Evolutionary conservation across 2,888 invertebrate genomes (phyloP), one percentile per base, ranked within the genome.

Genomic region (Drosophila lutescens): DNA sequence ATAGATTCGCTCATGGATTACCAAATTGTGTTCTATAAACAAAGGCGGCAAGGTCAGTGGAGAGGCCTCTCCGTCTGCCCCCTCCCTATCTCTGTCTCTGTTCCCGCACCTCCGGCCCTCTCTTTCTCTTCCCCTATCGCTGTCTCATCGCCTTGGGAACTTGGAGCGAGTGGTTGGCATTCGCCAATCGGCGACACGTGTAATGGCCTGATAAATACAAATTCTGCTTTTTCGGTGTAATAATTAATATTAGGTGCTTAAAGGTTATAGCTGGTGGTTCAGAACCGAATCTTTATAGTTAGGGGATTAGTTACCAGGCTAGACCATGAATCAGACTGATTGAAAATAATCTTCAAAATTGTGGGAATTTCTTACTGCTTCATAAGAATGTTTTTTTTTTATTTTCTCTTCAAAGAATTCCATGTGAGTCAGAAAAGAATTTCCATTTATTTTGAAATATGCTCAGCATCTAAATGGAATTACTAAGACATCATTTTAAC

Each of bases 181-280:
- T 63, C 69, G 76, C 63, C 80, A 82, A 84, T 86, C 86, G 77
- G 56, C 69, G 75, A 83, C 84, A 84, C 84, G 84, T 86, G 86
- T 81, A 80, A 73, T 47, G 50, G 58, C 47, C 76, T 79, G 76
- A 75, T 73, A 80, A 74, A 72, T 74, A 30, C 26, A 43, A 43
- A 55, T 17, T 41, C 30, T 36, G 50, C 32, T 20, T 36, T 38
- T 53, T 46, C n/a, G 10, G 30, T 53, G 51, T 66, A 66, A 47
- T 54, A 54, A 30, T 26, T 26, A 7, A 26, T 7, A 26, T 7
- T 30, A 30, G 7, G 30, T 8, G 30, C 30, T 30, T 8, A 8
- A 20, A 20, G 20, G 20, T 20, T 20, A 20, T 20, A 20, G 20
- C 2, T 6, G 26, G 26, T 30, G 8, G 30, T 30, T 30, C 30